Base-by-base conservation (phyloP, 2,113 vertebrate species). In the Psilopsiagon aymara region DNA sequence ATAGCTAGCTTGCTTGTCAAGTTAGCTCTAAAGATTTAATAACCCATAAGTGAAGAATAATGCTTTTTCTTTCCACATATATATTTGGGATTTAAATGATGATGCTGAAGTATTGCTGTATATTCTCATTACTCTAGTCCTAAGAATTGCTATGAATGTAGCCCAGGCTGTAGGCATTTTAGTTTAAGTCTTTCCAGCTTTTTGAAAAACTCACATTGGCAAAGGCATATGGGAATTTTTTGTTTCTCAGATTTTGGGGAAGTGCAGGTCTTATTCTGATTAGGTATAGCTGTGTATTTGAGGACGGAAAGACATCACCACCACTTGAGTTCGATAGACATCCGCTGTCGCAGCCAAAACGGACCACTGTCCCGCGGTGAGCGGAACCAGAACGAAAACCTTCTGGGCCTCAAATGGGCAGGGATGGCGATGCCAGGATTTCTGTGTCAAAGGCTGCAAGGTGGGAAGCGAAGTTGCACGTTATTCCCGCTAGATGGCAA, bases 401-500 rank as follows among this genome's bases (percentile, higher is more conserved):
- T n/a, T n/a, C 28, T 28, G 69, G 55, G 20, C 44, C 21, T 25
- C 68, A 31, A 35, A 81, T 46, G 10, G 3, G 27, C 23, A 24
- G 59, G 35, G 28, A 7, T 13, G 71, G 41, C 52, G 41, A 25
- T 49, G 31, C 18, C 31, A 25, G 49, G 28, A 11, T 43, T 78
- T 35, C 28, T 11, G 17, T 16, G 2, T 11, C 70, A 24, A 63
- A 28, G 74, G n/a, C 28, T 53, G 55, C 9, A 27, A 35, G 0
- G 1, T 10, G 49, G 33, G 57, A 24, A 12, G 41, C 0, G 7
- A 83, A 87, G 71, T 69, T 76, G 60, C 89, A 1, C 5, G 0
- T 33, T 31, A 13, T 59, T 92, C 47, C 95, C 95, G 2, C 95
- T 96, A 97, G 96, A 92, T 96, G 96, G 96, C 96, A 95, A 80